These are phyloP conservation scores for Drosophila gaucha DNA, from an alignment of 2,888 invertebrate species.

Conservation along the genomic window DNA sequence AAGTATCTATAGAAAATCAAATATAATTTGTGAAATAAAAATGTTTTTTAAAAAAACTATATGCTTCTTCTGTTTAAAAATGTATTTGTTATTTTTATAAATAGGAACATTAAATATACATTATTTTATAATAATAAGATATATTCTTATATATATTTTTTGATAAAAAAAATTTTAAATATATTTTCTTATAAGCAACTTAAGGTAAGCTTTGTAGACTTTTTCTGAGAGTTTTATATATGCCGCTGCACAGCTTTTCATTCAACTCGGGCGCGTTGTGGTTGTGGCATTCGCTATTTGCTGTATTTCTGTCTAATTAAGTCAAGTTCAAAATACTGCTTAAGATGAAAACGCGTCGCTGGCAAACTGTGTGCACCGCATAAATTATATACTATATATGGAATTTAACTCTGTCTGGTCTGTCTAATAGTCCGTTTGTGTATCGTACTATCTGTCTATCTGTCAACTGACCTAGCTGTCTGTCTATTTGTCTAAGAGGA, in stretches of 20 bases:
- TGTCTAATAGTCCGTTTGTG: slow-evolving; percentile 1
- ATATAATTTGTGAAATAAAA: no score
- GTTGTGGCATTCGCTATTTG: slow-evolving; percentile 57
- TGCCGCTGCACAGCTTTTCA: not conserved
- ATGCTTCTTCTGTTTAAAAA: no score
- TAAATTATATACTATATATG: slow-evolving; percentile 59
- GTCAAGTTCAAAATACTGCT: slow-evolving; percentile 69
- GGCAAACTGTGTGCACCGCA: slow-evolving; percentile 50
- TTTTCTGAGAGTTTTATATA: not conserved
- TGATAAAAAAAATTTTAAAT: no score
- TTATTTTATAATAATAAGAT: no score
- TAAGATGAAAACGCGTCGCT: slow-evolving; percentile 42
- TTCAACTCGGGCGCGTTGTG: slow-evolving; percentile 23
- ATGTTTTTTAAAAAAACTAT: no score
- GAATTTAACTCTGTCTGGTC: slow-evolving; percentile 2
- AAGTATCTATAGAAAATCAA: no score
- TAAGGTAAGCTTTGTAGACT: not conserved
- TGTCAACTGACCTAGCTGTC: slow-evolving; percentile 10
- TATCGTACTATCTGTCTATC: slow-evolving; percentile 9
- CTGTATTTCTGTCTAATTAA: slow-evolving; percentile 67
- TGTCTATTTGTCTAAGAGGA: slow-evolving; percentile 1
- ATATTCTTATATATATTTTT: no score
- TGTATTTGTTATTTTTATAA: no score
- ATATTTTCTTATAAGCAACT: not conserved
- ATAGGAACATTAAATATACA: no score